Evolutionary conservation across 2,797 vertebrate species (phyloP), one percentile per base, ranked within the genome.

Genomic region (Todus mexicanus): DNA sequence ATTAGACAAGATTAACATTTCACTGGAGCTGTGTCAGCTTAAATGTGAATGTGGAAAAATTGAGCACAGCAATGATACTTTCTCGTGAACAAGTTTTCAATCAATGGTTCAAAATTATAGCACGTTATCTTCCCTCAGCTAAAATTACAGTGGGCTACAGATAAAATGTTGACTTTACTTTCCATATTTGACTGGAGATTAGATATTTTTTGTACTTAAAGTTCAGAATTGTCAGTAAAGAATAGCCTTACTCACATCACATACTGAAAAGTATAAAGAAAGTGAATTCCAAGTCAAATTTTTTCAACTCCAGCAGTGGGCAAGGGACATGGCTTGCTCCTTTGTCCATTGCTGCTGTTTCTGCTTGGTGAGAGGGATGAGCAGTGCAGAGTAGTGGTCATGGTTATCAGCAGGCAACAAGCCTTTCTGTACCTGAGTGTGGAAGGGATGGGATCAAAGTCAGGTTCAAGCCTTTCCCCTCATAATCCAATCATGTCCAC

Each of bases 1-100:
- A 96, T 95, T 92, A 95, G 87, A 27, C 42, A 75, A 89, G 84
- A 95, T 87, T 83, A 96, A 92, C 50, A 72, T 93, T 91, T 93
- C 38, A 43, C 11, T 80, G 65, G 70, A 80, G 76, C 91, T 75
- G 69, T 95, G 75, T 96, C 96, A 96, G 95, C 95, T 85, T 1
- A 77, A 91, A 90, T 87, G 60, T 96, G 89, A 93, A 96, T 85
- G 72, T 81, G 54, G 82, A 77, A 91, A 92, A 91, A 92, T 65
- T 92, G 92, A 85, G 72, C 65, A 80, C 57, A 71, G 45, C 4
- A 23, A 90, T 83, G 92, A 92, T 65, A 87, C 57, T 93, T 94
- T 31, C 75, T 85, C 35, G 70, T 83, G 93, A 89, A 68, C 61
- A 92, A 92, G 59, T 89, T 96, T 96, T 93, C 84, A 94, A 83